Percentiles rank a stretch among this genome's conserved stretches.
These are phyloP conservation scores for Garrulus glandarius DNA, from an alignment of 2,797 vertebrate genomes.

Conservation along the genomic window DNA sequence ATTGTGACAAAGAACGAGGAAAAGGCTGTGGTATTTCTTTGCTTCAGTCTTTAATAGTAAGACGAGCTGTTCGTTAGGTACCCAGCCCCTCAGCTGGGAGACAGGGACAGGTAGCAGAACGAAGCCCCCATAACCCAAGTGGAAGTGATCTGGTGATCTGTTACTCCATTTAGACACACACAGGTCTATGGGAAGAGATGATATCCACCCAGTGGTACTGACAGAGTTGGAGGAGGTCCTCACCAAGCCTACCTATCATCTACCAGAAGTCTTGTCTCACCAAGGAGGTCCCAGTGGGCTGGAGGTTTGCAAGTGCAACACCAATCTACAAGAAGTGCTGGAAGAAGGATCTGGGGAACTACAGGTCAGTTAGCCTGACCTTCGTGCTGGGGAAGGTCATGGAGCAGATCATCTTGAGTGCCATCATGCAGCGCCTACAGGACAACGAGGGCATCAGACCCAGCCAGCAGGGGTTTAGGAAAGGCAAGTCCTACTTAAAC, in stretches of 20 bases:
- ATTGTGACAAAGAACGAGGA: background rate
- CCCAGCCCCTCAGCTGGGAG: background rate
- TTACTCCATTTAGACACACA: background rate
- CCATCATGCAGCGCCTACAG: background rate
- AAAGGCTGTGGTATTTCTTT: background rate
- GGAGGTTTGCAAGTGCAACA: background rate
- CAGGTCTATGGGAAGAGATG: no score
- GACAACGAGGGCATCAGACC: background rate
- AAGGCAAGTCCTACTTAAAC: background rate
- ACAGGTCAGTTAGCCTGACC: background rate
- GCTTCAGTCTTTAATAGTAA: background rate
- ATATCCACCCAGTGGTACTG: background rate
- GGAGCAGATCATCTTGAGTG: background rate
- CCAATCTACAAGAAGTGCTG: background rate
- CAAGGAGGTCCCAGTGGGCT: background rate
- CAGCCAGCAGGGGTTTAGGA: background rate
- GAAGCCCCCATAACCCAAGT: background rate
- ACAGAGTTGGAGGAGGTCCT: fast-evolving
- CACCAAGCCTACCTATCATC: background rate
- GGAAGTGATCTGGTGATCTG: background rate
- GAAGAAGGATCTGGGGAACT: background rate
- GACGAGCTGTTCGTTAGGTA: background rate
- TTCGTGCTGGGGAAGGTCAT: background rate
- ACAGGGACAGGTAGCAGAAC: background rate
- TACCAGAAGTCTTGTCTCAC: no score